Evolutionary conservation across 2,113 vertebrate genomes (phyloP).

Genomic region (Antechinus stuartii): DNA sequence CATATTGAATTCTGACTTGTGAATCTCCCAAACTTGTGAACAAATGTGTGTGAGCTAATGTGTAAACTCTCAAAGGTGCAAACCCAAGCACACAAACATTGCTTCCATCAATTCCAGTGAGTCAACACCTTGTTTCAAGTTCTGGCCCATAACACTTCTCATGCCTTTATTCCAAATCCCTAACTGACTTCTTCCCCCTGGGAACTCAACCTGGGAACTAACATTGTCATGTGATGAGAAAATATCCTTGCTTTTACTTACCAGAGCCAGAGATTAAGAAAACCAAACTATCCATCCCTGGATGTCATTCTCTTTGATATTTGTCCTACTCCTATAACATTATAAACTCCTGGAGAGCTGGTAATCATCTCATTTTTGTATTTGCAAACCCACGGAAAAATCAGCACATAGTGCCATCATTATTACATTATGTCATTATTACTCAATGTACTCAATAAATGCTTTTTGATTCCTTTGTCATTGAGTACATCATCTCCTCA

Average conservation of each 20-base stretch:
- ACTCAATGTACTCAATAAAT: background rate
- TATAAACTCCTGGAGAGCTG: background rate
- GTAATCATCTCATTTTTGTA: background rate
- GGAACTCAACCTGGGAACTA: background rate
- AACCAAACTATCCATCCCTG: background rate
- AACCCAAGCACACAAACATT: no score
- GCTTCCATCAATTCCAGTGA: no score
- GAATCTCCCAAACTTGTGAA: no score
- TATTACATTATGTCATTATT: background rate
- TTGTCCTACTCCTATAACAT: background rate
- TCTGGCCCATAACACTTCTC: background rate
- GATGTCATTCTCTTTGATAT: background rate
- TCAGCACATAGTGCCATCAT: background rate
- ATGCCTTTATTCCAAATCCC: no score
- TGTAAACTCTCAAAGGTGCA: no score
- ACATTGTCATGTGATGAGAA: background rate
- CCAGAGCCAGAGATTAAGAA: background rate
- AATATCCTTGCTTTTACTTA: background rate
- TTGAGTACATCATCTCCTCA: background rate
- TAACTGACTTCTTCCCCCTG: background rate
- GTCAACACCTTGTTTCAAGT: no score
- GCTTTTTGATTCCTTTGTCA: background rate
- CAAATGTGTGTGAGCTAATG: no score
- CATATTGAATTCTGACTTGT: no score
- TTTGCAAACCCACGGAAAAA: background rate